Percentiles rank a stretch among this genome's conserved stretches.
Evolutionary conservation across 2,113 vertebrate genomes (phyloP).

Genomic region (Gymnocephalus cernua): DNA sequence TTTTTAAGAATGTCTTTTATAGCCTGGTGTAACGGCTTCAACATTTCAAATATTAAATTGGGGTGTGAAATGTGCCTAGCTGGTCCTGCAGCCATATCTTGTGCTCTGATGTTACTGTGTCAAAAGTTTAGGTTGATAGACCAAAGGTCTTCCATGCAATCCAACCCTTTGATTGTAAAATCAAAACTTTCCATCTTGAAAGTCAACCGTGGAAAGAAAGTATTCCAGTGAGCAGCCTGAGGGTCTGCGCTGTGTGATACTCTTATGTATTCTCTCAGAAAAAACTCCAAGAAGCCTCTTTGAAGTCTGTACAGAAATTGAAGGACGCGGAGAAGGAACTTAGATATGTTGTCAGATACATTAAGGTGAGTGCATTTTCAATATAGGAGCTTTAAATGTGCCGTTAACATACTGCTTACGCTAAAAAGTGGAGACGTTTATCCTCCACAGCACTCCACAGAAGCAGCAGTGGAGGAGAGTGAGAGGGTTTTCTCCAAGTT

Average conservation of each 20-base stretch:
- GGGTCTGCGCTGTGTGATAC: slow-evolving; percentile 8
- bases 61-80: background rate
- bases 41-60: slow-evolving; percentile 43
- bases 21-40: background rate
- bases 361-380: slow-evolving; percentile 74
- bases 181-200: slow-evolving; percentile 51
- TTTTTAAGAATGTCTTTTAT: background rate
- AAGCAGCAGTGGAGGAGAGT: slow-evolving; percentile 81
- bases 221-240: background rate
- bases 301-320: slow-evolving; percentile 76
- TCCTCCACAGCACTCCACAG: slow-evolving; percentile 76
- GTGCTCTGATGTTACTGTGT: slow-evolving; percentile 15
- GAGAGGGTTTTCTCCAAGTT: slow-evolving; percentile 83
- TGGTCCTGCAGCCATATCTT: slow-evolving; percentile 11
- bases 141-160: slow-evolving; percentile 39
- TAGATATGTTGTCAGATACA: slow-evolving; percentile 72
- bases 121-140: slow-evolving; percentile 1
- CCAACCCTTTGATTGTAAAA: slow-evolving; percentile 29
- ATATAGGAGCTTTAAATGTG: background rate
- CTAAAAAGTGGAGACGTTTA: background rate
- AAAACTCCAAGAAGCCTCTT: slow-evolving; percentile 76
- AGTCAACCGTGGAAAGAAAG: slow-evolving; percentile 2
- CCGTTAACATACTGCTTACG: background rate
- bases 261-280: slow-evolving; percentile 71
- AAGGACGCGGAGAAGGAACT: slow-evolving; percentile 82